Percentiles rank a stretch among this genome's conserved stretches.
phyloP scores from a whole-genome alignment of 1,140 invertebrate species.

The Lasioglossum baleicum region DNA sequence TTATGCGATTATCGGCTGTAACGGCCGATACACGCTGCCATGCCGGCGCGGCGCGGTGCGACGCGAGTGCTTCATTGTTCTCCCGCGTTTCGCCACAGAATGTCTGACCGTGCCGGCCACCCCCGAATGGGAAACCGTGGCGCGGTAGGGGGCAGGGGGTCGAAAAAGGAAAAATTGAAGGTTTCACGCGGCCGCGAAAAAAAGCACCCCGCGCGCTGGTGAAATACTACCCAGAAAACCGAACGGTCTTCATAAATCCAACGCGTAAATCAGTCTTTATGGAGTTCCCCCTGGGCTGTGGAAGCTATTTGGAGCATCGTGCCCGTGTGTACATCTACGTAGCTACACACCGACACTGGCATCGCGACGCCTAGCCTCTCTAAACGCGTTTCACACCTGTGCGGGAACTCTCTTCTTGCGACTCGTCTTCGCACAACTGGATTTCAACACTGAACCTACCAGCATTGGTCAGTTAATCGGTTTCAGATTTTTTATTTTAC shows the following conservation, averaged over 20 bases:
- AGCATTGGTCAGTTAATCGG: too few relatives aligned
- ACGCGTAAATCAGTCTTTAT: conserved; percentile 78
- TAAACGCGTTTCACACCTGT: conserved; percentile 32
- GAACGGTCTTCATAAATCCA: conserved; percentile 77
- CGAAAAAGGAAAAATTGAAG: conserved; percentile 7
- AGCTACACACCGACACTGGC: conserved; percentile 11
- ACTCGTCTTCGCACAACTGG: too few relatives aligned
- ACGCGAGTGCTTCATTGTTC: conserved; percentile 18
- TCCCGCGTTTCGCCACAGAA: neutral
- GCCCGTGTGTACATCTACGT: conserved; percentile 44
- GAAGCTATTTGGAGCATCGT: conserved; percentile 67
- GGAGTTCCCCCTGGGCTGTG: conserved; percentile 66
- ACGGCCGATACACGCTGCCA: conserved; percentile 31
- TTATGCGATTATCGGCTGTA: conserved; percentile 61
- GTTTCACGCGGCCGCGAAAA: neutral
- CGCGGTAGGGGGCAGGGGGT: too few relatives aligned
- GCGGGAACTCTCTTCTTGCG: neutral
- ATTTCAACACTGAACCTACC: too few relatives aligned
- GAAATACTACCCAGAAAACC: conserved; percentile 75
- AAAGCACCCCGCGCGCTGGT: conserved; percentile 53
- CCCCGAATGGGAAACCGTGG: neutral
- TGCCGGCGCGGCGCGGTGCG: too few relatives aligned
- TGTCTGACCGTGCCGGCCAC: neutral
- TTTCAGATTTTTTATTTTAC: too few relatives aligned
- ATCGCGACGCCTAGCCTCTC: conserved; percentile 3